Percentiles rank a stretch among this genome's conserved stretches.
Evolutionary conservation across 2,888 invertebrate species (phyloP).

Genomic region (Alcis repandata): DNA sequence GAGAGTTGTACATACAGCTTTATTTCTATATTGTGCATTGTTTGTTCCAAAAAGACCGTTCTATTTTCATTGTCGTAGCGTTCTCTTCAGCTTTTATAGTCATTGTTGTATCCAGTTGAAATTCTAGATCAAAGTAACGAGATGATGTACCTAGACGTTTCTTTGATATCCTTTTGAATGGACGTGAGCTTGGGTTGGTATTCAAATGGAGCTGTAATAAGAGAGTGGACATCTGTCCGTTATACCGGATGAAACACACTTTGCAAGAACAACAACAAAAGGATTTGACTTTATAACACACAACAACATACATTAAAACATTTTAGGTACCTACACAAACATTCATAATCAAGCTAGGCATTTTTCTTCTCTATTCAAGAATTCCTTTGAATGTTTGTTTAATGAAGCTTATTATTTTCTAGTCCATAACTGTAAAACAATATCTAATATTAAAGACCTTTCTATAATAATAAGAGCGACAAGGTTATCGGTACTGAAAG

Average conservation of each 20-base stretch:
- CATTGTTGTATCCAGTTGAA: conserved; percentile 10
- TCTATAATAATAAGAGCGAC: no score
- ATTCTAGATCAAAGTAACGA: conserved; percentile 39
- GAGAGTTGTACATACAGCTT: neutral
- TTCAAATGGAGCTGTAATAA: neutral
- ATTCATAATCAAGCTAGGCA: no score
- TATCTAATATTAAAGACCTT: no score
- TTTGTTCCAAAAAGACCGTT: neutral
- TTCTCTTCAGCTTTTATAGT: neutral
- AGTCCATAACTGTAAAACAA: no score
- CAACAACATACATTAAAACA: no score
- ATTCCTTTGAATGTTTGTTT: no score
- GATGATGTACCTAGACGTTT: conserved; percentile 37
- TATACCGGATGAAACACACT: neutral
- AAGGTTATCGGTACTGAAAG: no score
- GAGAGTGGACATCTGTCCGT: neutral
- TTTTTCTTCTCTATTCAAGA: no score
- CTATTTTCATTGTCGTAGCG: neutral
- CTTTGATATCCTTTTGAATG: conserved; percentile 6
- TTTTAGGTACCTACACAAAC: no score
- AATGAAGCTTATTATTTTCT: no score
- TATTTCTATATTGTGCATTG: neutral
- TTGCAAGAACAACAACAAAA: no score
- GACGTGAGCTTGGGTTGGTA: neutral
- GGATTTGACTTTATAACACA: no score